These are phyloP conservation scores for Papilio polytes DNA, from an alignment of 1,140 invertebrate genomes.

Conservation along the genomic window DNA sequence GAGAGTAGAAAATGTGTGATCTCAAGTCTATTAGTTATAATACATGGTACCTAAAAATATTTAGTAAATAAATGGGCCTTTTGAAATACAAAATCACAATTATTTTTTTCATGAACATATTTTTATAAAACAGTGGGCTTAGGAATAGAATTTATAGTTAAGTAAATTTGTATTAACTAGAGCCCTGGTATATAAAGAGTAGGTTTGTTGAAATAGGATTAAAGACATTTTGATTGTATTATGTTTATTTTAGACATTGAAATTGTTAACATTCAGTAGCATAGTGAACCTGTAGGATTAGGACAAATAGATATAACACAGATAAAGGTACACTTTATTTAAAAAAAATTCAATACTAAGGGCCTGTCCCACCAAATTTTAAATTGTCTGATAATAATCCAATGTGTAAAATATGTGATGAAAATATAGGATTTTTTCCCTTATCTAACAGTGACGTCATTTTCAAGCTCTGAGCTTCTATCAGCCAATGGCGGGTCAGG, in stretches of 20 bases:
- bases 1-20: conserved; percentile 26
- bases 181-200: not conserved
- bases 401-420: too few species aligned
- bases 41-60: conserved; percentile 25
- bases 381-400: too few species aligned
- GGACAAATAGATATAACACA: not conserved
- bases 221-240: conserved; percentile 17
- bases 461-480: too few species aligned
- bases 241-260: not conserved
- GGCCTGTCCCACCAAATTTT: too few species aligned
- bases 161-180: conserved; percentile 17
- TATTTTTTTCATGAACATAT: conserved; percentile 7
- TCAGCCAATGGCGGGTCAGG: too few species aligned
- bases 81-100: not conserved
- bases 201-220: not conserved
- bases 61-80: not conserved
- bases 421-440: too few species aligned
- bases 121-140: conserved; percentile 41
- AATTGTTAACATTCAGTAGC: not conserved
- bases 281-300: not conserved
- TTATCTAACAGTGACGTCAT: too few species aligned
- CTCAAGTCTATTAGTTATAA: conserved; percentile 36
- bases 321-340: not conserved
- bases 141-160: conserved; percentile 8
- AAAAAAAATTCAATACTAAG: too few species aligned